Evolutionary conservation across 2,888 invertebrate species (phyloP), one percentile per base, ranked within the genome.

Genomic region (Athalia cordata): DNA sequence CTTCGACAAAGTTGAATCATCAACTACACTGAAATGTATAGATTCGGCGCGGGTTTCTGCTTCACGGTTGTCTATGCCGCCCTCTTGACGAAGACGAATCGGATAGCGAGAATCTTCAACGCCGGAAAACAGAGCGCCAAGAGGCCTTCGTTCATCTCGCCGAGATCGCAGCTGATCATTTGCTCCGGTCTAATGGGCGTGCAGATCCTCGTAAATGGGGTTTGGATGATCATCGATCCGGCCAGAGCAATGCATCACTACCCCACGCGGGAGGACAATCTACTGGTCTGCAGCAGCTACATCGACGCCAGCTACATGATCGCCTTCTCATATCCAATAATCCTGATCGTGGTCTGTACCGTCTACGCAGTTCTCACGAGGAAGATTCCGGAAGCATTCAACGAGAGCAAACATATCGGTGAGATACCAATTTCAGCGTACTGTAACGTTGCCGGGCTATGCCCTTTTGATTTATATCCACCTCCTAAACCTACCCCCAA

Each of bases 31-130:
- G 4, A 11, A 64, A 29, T 11, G 64, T 3, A 5, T 59, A 96
- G 96, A 88, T 96, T 96, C 85, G 94, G 95, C n/a, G 96, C 98
- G 0, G 98, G 98, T 4, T 96, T 99, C 89, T 97, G 98, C 87
- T 99, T 99, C 92, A 97, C 98, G 0, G 96, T 99, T 67, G 98
- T 99, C 61, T 99, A 99, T 91, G 98, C 98, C 0, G 98, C 99
- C 0, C 92, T 99, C 49, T 93, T 99, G 77, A 99, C 99, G 70
- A 99, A 99, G 92, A 99, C 99, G 9, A 99, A 99, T 91, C 92
- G 99, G 76, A 99, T 99, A 81, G 96, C 98, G 0, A 92, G 99
- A 68, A 99, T 99, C 88, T 96, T 99, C 91, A 97, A 98, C 89
- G 98, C 98, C n/a, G 96, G 98, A 87, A 98, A 98, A 89, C 96